These are phyloP conservation scores for Teleopsis dalmanni DNA, from an alignment of 1,140 invertebrate species.

Conservation along the genomic window DNA sequence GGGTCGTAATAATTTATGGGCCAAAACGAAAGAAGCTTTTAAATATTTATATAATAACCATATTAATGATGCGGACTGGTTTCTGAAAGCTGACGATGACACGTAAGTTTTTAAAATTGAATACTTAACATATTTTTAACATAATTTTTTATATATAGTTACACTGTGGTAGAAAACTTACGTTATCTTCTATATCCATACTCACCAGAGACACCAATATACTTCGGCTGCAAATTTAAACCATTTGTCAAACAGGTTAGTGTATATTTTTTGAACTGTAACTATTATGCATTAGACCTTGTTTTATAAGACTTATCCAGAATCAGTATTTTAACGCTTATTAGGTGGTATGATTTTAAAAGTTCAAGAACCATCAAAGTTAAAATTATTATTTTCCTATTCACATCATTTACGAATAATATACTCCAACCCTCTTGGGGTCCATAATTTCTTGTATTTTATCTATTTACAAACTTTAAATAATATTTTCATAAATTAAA, in stretches of 20 bases:
- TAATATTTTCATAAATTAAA: too few species aligned
- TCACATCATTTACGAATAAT: too few species aligned
- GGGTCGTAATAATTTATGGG: slow-evolving; percentile 86
- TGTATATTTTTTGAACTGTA: background rate
- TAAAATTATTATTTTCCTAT: too few species aligned
- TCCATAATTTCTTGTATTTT: too few species aligned
- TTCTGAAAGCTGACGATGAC: slow-evolving; percentile 91
- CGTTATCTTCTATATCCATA: slow-evolving; percentile 77
- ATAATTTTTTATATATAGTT: slow-evolving; percentile 50
- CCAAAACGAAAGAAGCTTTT: slow-evolving; percentile 93
- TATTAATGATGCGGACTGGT: slow-evolving; percentile 80
- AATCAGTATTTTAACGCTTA: too few species aligned
- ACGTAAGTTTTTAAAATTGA: slow-evolving; percentile 46
- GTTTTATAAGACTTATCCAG: too few species aligned
- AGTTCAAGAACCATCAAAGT: too few species aligned
- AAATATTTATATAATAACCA: slow-evolving; percentile 79
- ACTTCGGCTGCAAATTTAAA: slow-evolving; percentile 86
- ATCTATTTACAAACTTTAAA: too few species aligned
- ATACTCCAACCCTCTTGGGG: too few species aligned
- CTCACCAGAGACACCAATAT: slow-evolving; percentile 63
- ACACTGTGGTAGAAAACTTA: slow-evolving; percentile 86
- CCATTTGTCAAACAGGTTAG: slow-evolving; percentile 63
- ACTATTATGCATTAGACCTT: too few species aligned
- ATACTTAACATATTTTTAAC: background rate
- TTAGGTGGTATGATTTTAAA: too few species aligned